A percentile compares a stretch with the other conserved stretches of the same genome.
Conservation (phyloP, 2,113 vertebrate genomes). For the Pteropus alecto region DNA sequence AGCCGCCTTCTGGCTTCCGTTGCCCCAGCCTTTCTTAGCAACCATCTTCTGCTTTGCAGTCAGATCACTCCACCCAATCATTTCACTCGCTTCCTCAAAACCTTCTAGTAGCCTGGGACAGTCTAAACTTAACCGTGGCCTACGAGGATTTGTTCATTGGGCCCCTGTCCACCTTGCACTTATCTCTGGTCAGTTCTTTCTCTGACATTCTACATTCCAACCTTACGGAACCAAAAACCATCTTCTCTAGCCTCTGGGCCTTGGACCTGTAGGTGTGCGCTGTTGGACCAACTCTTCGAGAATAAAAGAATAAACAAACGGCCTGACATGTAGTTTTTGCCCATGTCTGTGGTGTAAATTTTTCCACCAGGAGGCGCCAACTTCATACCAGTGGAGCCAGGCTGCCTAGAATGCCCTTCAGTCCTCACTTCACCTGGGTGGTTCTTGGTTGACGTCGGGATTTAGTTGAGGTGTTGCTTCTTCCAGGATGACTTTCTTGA, state of each 20-base stretch:
- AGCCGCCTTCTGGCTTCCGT: rapidly evolving
- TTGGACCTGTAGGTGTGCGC: background rate
- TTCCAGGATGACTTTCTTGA: background rate
- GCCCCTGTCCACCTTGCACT: background rate
- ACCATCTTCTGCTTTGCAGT: background rate
- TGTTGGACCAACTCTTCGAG: background rate
- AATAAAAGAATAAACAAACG: background rate
- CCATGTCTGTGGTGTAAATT: background rate
- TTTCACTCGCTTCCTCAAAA: too few species aligned
- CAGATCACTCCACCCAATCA: background rate
- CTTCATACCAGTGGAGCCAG: too few species aligned
- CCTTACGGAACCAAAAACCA: background rate
- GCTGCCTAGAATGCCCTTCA: background rate
- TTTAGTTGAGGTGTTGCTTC: background rate
- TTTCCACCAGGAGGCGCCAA: background rate
- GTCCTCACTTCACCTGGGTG: background rate
- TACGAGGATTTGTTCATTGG: background rate
- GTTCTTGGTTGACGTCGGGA: background rate
- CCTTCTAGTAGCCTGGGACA: rapidly evolving
- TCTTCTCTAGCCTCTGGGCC: background rate
- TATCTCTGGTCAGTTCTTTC: background rate
- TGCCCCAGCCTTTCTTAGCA: background rate
- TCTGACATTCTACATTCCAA: background rate
- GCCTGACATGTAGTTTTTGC: too few species aligned
- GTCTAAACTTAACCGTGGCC: background rate